Conservation (phyloP, 1,140 invertebrate species). For the Drosophila lacertosa region DNA sequence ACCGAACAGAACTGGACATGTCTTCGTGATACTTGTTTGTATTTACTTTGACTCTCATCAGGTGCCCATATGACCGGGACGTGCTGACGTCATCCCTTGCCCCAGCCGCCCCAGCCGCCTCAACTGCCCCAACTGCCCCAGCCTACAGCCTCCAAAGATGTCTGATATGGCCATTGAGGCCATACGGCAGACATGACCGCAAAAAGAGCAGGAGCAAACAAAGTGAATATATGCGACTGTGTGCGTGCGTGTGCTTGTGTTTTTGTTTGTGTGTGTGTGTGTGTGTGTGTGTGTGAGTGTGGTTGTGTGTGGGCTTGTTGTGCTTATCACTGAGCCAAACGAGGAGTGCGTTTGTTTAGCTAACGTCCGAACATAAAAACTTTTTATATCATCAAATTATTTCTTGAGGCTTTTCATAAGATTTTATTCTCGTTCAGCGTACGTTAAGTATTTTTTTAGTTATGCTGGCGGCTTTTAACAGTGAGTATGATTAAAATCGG, state of each 20-base stretch:
- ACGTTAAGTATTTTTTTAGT: too few relatives aligned
- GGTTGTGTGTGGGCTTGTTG: neutral
- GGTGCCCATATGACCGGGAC: conserved; percentile 43
- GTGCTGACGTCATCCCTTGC: conserved; percentile 61
- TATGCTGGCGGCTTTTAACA: too few relatives aligned
- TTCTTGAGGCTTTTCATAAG: too few relatives aligned
- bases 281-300: neutral
- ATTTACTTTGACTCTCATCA: conserved; percentile 50
- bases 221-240: neutral
- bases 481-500: too few relatives aligned
- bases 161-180: conserved; percentile 27
- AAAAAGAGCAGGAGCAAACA: conserved; percentile 8
- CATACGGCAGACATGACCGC: conserved; percentile 25
- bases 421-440: too few relatives aligned
- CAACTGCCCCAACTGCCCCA: conserved; percentile 7
- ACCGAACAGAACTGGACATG: conserved; percentile 50
- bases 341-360: neutral
- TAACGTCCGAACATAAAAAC: neutral
- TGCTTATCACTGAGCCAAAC: conserved; percentile 4
- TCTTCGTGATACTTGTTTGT: conserved; percentile 65
- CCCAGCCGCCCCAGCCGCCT: conserved; percentile 3
- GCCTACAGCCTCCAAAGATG: conserved; percentile 31
- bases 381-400: too few relatives aligned
- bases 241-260: neutral
- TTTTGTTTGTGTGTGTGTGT: too few relatives aligned